Evolutionary conservation across 2,888 invertebrate genomes (phyloP).

Genomic region (Xylota segnis): DNA sequence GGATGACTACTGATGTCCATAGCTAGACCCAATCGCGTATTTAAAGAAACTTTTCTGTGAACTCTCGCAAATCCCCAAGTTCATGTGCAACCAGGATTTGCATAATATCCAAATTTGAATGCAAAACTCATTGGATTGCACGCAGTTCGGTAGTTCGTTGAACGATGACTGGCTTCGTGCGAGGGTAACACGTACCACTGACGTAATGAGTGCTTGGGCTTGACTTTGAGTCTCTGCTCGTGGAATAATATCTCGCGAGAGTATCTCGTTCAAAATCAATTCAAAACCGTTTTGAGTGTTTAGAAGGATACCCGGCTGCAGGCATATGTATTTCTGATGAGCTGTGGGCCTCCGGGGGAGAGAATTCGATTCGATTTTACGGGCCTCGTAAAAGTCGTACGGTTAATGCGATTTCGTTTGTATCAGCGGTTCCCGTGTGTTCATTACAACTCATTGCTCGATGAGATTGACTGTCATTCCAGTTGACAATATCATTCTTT

Average conservation of each 20-base stretch:
- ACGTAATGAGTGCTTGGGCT: not conserved
- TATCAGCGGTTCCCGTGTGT: conserved; percentile 31
- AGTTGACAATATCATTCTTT: conserved; percentile 39
- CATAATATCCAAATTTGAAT: conserved; percentile 59
- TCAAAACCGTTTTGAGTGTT: too few relatives aligned
- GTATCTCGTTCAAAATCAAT: not conserved
- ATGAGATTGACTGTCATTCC: conserved; percentile 53
- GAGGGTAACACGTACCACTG: conserved; percentile 49
- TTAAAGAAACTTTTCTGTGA: conserved; percentile 44
- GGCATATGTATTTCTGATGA: too few relatives aligned
- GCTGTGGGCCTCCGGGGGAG: too few relatives aligned
- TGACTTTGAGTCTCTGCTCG: conserved; percentile 24
- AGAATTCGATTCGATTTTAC: not conserved
- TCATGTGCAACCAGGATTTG: conserved; percentile 35
- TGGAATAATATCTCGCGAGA: not conserved
- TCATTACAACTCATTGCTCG: conserved; percentile 62
- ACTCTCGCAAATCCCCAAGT: conserved; percentile 25
- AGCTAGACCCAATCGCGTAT: conserved; percentile 32
- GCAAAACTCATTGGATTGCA: conserved; percentile 34
- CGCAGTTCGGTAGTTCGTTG: conserved; percentile 46
- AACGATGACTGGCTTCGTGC: conserved; percentile 38
- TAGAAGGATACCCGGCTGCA: too few relatives aligned
- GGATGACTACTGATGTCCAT: conserved; percentile 40
- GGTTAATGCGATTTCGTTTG: conserved; percentile 44
- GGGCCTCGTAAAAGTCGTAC: conserved; percentile 6